These are phyloP conservation scores for Benitochromis conjunctus DNA, from an alignment of 2,113 vertebrate genomes.

Conservation along the genomic window DNA sequence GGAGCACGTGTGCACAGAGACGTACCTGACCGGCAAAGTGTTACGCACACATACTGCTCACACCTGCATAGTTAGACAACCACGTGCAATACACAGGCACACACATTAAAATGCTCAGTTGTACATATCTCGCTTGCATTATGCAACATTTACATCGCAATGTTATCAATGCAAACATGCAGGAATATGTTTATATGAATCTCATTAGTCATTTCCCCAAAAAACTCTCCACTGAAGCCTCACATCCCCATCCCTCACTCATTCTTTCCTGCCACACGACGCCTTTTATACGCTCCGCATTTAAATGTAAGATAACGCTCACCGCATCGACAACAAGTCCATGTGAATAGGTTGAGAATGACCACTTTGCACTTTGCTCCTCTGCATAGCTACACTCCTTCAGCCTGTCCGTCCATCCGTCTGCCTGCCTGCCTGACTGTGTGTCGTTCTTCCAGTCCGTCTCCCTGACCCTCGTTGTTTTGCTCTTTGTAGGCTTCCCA, in stretches of 20 bases:
- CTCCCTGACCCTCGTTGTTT: not conserved
- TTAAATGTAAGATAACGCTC: slow-evolving; percentile 15
- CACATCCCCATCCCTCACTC: not conserved
- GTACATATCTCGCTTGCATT: slow-evolving; percentile 61
- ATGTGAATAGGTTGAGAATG: slow-evolving; percentile 42
- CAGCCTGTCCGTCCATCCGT: not conserved
- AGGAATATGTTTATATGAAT: slow-evolving; percentile 32
- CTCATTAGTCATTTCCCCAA: slow-evolving; percentile 1
- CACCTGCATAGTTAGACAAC: slow-evolving; percentile 20
- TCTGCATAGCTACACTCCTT: slow-evolving; percentile 41
- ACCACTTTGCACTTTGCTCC: slow-evolving; percentile 74
- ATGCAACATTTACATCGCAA: slow-evolving; percentile 55
- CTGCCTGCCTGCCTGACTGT: slow-evolving; percentile 26
- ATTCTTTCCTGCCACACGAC: slow-evolving; percentile 3
- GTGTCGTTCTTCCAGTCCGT: slow-evolving; percentile 14
- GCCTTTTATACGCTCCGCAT: slow-evolving; percentile 43
- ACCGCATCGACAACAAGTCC: not conserved
- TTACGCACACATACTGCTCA: slow-evolving; percentile 32
- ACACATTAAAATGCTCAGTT: slow-evolving; percentile 40
- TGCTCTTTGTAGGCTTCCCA: not conserved
- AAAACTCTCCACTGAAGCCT: not conserved
- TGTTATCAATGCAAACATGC: slow-evolving; percentile 55
- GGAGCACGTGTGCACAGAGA: slow-evolving; percentile 29
- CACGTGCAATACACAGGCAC: slow-evolving; percentile 57
- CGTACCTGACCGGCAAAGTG: not conserved